Evolutionary conservation across 2,113 vertebrate genomes (phyloP).

Genomic region (Muntiacus reevesi): DNA sequence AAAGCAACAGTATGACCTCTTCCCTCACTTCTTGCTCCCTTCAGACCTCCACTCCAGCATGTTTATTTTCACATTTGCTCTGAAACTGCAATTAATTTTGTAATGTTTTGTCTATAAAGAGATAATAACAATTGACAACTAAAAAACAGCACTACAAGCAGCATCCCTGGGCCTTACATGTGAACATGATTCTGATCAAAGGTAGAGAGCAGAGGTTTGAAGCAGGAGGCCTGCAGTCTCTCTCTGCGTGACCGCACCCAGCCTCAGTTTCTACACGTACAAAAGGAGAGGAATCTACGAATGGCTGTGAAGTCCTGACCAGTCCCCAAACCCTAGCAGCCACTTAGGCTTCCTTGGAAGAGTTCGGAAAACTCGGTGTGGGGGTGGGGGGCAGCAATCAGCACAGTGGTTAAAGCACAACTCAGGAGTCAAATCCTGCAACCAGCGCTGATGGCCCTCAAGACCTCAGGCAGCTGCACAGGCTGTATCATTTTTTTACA

Average conservation of each 20-base stretch:
- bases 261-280: neutral
- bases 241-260: neutral
- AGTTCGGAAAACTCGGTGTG: neutral
- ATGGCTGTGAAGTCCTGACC: neutral
- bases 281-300: neutral
- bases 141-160: neutral
- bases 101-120: neutral
- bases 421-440: neutral
- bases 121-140: neutral
- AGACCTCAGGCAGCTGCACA: neutral
- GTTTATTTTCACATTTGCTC: conserved; percentile 2
- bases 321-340: neutral
- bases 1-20: neutral
- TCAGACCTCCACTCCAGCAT: neutral
- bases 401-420: neutral
- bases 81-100: neutral
- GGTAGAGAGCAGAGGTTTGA: neutral
- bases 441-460: neutral
- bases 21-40: neutral
- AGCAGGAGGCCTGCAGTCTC: neutral
- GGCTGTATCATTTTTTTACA: neutral
- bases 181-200: neutral
- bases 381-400: neutral
- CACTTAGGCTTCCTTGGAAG: neutral
- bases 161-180: neutral